Conservation (phyloP, 1,140 invertebrate species). For the Rhagoletis zephyria region DNA sequence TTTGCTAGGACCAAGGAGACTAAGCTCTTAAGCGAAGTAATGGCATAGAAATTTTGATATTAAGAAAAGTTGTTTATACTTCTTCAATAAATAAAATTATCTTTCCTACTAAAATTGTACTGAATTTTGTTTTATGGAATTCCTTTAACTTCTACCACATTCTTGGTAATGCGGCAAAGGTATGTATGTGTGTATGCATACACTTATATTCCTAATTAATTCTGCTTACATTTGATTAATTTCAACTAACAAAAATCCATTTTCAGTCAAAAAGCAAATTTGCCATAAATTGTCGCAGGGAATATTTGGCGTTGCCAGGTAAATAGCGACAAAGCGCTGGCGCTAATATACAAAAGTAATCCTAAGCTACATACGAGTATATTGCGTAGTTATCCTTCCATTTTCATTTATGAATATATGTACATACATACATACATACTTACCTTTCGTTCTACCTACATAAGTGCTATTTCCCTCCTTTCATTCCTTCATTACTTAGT, state of each 20-base stretch:
- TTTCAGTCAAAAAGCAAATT: constrained; percentile 33
- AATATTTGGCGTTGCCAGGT: constrained; percentile 26
- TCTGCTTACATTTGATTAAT: not conserved
- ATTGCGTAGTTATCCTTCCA: constrained; percentile 2
- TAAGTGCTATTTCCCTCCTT: not conserved
- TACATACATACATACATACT: not conserved
- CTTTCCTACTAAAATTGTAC: no score
- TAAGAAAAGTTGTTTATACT: no score
- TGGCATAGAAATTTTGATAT: no score
- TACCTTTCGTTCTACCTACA: not conserved
- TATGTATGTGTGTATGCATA: not conserved
- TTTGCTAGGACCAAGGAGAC: no score
- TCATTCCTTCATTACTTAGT: constrained; percentile 1
- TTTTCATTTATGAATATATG: not conserved
- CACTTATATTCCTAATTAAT: constrained; percentile 16
- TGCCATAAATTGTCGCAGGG: not conserved
- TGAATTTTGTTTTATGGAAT: no score
- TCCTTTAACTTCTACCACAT: no score
- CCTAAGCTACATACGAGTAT: not conserved
- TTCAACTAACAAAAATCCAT: not conserved
- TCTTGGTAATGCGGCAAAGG: no score
- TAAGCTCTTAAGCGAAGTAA: no score
- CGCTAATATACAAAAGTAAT: not conserved
- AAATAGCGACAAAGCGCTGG: not conserved
- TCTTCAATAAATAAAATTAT: no score